A percentile compares a stretch with the other conserved stretches of the same genome.
Conservation (phyloP, 2,888 invertebrate genomes). For the Drosophila buzzatii region DNA sequence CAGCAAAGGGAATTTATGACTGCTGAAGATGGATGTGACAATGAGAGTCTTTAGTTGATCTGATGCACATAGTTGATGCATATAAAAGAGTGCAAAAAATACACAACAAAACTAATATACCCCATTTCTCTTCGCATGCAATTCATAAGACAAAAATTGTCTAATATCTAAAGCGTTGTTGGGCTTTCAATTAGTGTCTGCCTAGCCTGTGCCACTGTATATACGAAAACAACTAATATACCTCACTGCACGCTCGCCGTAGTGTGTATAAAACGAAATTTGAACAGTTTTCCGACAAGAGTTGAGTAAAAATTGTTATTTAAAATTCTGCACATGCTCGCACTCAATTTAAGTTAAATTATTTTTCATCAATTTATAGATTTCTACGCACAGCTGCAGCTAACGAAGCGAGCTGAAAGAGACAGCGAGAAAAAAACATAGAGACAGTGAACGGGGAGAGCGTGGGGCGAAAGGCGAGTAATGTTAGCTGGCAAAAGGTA, state of each 20-base stretch:
- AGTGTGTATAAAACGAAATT: not conserved
- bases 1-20: too few relatives aligned
- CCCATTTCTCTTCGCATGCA: not conserved
- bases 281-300: conserved; percentile 12
- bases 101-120: not conserved
- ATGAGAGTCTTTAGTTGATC: not conserved
- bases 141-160: not conserved
- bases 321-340: conserved; percentile 74
- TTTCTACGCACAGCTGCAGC: conserved; percentile 44
- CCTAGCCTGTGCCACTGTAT: too few relatives aligned
- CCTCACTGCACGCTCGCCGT: not conserved
- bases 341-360: conserved; percentile 77
- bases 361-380: conserved; percentile 66
- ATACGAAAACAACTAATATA: not conserved
- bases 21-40: too few relatives aligned
- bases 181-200: too few relatives aligned
- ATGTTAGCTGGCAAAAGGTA: conserved; percentile 60
- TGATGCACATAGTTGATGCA: not conserved
- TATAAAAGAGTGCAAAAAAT: too few relatives aligned
- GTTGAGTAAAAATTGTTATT: conserved; percentile 54
- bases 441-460: not conserved
- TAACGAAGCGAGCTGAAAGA: conserved; percentile 14
- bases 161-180: too few relatives aligned
- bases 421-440: not conserved
- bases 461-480: not conserved